Evolutionary conservation across 2,797 vertebrate species (phyloP).

Genomic region (Spinibarbus caldwelli): DNA sequence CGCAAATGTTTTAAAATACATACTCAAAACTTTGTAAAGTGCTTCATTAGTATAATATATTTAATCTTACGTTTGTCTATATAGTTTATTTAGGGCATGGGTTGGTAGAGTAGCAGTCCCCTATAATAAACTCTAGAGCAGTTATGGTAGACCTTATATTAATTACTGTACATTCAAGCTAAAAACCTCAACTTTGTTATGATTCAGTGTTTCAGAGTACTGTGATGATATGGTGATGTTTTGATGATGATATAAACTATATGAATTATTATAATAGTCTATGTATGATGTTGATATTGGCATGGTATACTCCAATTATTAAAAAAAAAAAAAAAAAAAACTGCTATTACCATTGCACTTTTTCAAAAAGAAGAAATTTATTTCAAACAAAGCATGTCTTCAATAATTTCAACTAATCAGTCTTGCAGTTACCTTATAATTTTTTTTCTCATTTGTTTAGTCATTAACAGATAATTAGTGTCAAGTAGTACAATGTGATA

Average conservation of each 20-base stretch:
- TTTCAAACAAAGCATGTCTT: background rate
- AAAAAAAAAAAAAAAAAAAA: background rate
- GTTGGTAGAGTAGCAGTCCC: background rate
- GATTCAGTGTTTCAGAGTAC: background rate
- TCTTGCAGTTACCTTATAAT: background rate
- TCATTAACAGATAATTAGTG: background rate
- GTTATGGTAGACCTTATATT: background rate
- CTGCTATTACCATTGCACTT: background rate
- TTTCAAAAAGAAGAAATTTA: background rate
- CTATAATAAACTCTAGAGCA: conserved; percentile 15
- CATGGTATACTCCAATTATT: background rate
- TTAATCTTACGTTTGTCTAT: background rate
- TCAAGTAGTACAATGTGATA: background rate
- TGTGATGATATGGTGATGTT: background rate
- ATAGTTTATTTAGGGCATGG: background rate
- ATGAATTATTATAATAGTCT: background rate
- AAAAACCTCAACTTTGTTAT: background rate
- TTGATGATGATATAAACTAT: background rate
- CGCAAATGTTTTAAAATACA: conserved; percentile 2
- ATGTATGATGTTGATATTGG: too few species aligned
- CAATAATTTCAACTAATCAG: too few species aligned
- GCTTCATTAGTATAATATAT: too few species aligned
- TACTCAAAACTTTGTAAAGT: background rate
- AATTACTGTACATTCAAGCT: background rate
- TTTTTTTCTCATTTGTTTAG: background rate